Conservation (phyloP, 2,797 vertebrate genomes). For the Cossypha polioptera region DNA sequence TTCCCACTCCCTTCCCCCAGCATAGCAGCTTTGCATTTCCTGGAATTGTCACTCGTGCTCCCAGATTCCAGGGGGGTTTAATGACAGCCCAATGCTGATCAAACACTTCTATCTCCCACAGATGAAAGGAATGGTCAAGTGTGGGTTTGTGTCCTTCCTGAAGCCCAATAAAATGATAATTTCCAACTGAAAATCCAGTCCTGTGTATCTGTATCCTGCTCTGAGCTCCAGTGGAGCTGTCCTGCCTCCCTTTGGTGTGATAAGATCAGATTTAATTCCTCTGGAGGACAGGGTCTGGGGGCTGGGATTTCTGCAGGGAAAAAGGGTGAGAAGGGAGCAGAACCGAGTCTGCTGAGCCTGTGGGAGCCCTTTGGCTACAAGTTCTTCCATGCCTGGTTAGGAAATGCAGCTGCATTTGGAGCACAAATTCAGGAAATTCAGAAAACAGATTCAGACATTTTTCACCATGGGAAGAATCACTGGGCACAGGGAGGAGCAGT, state of each 20-base stretch:
- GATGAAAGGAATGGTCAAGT: not conserved
- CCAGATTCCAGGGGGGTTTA: not conserved
- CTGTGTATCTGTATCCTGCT: accelerated
- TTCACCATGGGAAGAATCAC: not conserved
- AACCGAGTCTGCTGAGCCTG: accelerated
- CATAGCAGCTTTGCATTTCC: not conserved
- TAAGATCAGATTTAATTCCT: not conserved
- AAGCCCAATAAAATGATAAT: not conserved
- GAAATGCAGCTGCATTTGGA: not conserved
- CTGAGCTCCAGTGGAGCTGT: not conserved
- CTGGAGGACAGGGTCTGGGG: not conserved
- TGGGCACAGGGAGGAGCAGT: not conserved
- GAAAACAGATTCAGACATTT: not conserved
- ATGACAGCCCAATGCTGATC: not conserved
- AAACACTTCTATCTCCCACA: not conserved
- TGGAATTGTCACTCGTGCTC: not conserved
- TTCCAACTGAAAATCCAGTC: not conserved
- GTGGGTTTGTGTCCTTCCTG: not conserved
- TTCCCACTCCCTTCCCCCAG: not conserved
- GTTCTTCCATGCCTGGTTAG: not conserved
- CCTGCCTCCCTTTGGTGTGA: not conserved
- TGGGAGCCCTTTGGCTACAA: not conserved
- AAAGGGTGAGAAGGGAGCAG: not conserved
- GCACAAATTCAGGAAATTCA: not conserved
- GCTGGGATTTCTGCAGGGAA: not conserved